Evolutionary conservation across 1,140 invertebrate genomes (phyloP).

Genomic region (Arctopsyche grandis): DNA sequence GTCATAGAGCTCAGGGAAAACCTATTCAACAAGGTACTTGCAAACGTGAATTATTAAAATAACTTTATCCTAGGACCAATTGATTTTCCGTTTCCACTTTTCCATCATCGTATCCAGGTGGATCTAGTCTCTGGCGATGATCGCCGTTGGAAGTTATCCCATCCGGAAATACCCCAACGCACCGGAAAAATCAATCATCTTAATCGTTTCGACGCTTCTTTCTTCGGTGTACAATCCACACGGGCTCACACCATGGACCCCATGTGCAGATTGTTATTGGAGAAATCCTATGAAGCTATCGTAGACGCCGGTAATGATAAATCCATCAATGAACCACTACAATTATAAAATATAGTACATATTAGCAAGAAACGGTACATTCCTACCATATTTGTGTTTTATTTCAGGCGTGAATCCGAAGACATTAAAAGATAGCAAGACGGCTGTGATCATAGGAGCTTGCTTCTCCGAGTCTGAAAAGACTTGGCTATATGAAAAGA

Average conservation of each 20-base stretch:
- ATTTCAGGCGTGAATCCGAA: constrained; percentile 73
- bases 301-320: constrained; percentile 80
- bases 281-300: constrained; percentile 88
- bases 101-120: constrained; percentile 65
- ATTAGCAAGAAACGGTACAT: neutral
- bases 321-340: too few relatives aligned
- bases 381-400: neutral
- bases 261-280: constrained; percentile 85
- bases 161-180: constrained; percentile 76
- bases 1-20: constrained; percentile 82
- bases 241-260: constrained; percentile 91
- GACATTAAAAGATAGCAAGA: constrained; percentile 75
- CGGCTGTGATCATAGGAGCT: constrained; percentile 83
- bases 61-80: too few relatives aligned
- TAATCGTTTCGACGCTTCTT: constrained; percentile 83
- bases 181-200: constrained; percentile 85
- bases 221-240: constrained; percentile 84
- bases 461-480: constrained; percentile 82
- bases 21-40: constrained; percentile 75
- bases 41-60: neutral
- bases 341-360: neutral
- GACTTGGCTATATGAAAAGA: constrained; percentile 76
- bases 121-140: constrained; percentile 84
- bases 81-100: neutral
- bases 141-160: constrained; percentile 77